Evolutionary conservation across 2,888 invertebrate species (phyloP).

Genomic region (Eristalis arbustorum): DNA sequence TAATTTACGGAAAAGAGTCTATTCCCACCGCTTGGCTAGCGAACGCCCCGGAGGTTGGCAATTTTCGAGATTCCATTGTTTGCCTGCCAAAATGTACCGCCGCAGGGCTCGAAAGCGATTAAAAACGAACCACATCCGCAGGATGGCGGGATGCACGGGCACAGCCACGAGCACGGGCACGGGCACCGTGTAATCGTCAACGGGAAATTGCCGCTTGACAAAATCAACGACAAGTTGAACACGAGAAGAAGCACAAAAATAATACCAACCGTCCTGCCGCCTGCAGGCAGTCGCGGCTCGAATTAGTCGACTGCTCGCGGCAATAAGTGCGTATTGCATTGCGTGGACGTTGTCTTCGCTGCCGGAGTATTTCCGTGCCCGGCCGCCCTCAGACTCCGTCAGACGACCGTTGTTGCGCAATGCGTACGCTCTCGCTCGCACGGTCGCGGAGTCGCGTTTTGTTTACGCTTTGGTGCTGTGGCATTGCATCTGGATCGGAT

Average conservation of each 20-base stretch:
- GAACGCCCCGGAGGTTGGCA: background rate
- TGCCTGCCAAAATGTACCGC: background rate
- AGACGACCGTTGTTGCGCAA: slow-evolving; percentile 47
- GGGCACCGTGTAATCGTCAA: slow-evolving; percentile 12
- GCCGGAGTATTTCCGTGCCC: slow-evolving; percentile 29
- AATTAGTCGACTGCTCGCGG: slow-evolving; percentile 56
- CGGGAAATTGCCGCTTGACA: slow-evolving; percentile 68
- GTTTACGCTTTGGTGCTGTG: slow-evolving; percentile 37
- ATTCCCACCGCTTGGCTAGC: background rate
- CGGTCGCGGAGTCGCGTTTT: slow-evolving; percentile 11
- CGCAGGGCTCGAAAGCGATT: background rate
- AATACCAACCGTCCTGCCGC: slow-evolving; percentile 6
- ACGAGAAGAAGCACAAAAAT: slow-evolving; percentile 6
- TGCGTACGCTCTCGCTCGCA: slow-evolving; percentile 8
- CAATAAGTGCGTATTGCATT: slow-evolving; percentile 62
- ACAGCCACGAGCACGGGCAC: no score
- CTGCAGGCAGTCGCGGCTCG: background rate
- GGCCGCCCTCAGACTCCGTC: background rate
- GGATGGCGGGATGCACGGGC: background rate
- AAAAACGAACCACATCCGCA: background rate
- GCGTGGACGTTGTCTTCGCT: slow-evolving; percentile 19
- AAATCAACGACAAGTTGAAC: slow-evolving; percentile 51
- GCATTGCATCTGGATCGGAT: slow-evolving; percentile 54
- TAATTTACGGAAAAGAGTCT: background rate
- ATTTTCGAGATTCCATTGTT: background rate